Evolutionary conservation across 1,140 invertebrate species (phyloP).

Genomic region (Bactericera cockerelli): DNA sequence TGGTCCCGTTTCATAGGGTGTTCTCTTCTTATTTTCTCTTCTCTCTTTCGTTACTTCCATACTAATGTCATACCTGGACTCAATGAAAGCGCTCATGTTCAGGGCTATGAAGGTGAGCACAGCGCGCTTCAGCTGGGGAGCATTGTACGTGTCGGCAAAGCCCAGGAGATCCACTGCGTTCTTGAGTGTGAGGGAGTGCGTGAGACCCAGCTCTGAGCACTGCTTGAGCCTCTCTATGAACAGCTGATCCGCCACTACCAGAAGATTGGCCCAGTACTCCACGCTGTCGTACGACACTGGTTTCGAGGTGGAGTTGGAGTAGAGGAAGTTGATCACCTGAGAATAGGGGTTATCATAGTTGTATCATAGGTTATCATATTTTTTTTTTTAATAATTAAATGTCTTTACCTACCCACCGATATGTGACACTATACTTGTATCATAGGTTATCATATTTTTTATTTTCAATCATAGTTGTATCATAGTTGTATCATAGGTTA

Average conservation of each 20-base stretch:
- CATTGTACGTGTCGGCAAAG: constrained; percentile 48
- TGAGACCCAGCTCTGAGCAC: constrained; percentile 45
- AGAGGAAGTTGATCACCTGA: background rate
- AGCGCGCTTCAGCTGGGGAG: constrained; percentile 42
- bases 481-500: too few species aligned
- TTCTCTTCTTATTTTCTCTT: too few species aligned
- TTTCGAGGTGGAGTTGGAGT: background rate
- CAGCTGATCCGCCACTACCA: constrained; percentile 52
- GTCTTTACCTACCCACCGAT: too few species aligned
- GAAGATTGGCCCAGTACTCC: constrained; percentile 32
- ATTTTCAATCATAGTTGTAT: too few species aligned
- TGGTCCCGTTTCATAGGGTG: too few species aligned
- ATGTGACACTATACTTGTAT: too few species aligned
- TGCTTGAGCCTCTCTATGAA: constrained; percentile 45
- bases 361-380: too few species aligned
- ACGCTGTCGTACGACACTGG: background rate
- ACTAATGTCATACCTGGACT: constrained; percentile 39
- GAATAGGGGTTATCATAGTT: too few species aligned
- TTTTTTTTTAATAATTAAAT: too few species aligned
- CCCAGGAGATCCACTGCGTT: constrained; percentile 51
- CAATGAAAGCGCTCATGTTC: constrained; percentile 49
- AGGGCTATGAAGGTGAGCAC: constrained; percentile 53
- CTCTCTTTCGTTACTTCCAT: too few species aligned
- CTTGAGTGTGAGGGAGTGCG: constrained; percentile 42
- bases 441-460: too few species aligned